A percentile compares a stretch with the other conserved stretches of the same genome.
These are phyloP conservation scores for Orthosia gracilis DNA, from an alignment of 2,888 invertebrate species.

Conservation along the genomic window DNA sequence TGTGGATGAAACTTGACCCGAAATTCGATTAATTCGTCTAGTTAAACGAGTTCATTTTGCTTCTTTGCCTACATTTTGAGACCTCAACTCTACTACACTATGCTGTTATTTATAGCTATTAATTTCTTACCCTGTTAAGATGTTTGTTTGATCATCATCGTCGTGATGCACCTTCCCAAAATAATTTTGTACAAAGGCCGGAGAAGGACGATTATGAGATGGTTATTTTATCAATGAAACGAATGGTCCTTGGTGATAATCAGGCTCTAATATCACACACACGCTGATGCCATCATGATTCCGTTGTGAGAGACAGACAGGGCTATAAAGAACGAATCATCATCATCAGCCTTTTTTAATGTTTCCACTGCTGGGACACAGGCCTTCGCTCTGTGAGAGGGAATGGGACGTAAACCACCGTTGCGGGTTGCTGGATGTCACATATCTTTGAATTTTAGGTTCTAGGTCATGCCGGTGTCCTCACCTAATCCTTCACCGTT, in stretches of 20 bases:
- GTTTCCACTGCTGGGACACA: no score
- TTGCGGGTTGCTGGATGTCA: no score
- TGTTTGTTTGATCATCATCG: background rate
- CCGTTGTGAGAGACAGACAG: no score
- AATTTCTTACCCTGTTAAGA: background rate
- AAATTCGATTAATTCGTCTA: background rate
- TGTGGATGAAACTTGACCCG: background rate
- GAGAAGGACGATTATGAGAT: background rate
- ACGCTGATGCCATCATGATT: no score
- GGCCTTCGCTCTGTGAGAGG: no score
- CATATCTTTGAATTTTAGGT: no score
- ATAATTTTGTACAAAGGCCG: background rate
- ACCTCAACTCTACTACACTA: background rate
- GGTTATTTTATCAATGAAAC: background rate
- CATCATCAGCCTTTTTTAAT: no score
- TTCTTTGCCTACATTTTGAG: background rate
- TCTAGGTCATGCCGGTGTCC: no score
- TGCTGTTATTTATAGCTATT: background rate
- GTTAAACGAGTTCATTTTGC: background rate
- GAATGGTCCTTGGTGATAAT: background rate
- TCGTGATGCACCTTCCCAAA: background rate
- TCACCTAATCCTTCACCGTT: no score
- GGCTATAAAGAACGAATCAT: no score
- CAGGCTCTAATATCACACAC: no score
- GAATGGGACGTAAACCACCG: no score